Evolutionary conservation across 2,888 invertebrate genomes (phyloP).

Genomic region (Ditula angustiorana): DNA sequence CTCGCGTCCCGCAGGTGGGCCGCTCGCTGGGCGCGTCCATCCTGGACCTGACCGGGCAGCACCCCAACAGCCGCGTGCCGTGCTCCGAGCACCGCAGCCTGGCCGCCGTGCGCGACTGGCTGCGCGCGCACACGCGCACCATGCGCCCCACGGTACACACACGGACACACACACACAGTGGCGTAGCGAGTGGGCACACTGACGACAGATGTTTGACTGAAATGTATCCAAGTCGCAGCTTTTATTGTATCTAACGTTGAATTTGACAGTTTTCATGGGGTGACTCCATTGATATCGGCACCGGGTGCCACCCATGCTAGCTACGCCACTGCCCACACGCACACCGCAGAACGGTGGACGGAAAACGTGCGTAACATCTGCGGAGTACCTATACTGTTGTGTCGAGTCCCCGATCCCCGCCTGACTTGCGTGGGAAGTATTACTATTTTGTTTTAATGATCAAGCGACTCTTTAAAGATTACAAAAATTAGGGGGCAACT

Average conservation of each 20-base stretch:
- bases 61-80: constrained; percentile 93
- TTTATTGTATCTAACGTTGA: neutral
- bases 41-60: constrained; percentile 92
- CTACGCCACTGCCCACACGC: neutral
- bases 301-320: constrained; percentile 1
- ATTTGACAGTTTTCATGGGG: constrained; percentile 1
- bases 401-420: neutral
- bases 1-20: constrained; percentile 87
- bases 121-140: constrained; percentile 77
- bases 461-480: no score
- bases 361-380: neutral
- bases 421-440: neutral
- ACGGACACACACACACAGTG: constrained; percentile 3
- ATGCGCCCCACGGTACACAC: constrained; percentile 71
- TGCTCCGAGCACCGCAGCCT: constrained; percentile 92
- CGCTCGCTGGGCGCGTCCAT: constrained; percentile 93
- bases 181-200: no score
- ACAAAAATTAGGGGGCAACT: no score
- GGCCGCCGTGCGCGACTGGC: constrained; percentile 88
- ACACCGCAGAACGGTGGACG: neutral
- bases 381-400: neutral
- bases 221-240: no score
- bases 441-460: no score
- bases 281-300: constrained; percentile 4
- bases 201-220: no score